phyloP scores from a whole-genome alignment of 2,888 invertebrate species.

The Sphaeridia pumilis region DNA sequence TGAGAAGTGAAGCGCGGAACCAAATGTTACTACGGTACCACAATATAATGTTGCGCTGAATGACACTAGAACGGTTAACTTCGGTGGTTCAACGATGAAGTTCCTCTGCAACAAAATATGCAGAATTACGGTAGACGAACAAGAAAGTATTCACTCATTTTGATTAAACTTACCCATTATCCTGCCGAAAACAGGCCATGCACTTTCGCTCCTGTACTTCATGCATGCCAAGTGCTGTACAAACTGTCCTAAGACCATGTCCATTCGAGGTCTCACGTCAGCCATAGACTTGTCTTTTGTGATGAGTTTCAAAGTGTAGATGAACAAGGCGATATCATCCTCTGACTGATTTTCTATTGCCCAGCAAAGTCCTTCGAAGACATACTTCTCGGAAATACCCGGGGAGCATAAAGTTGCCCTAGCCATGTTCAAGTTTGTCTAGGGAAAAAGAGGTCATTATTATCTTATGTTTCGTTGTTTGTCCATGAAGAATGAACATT shows the following conservation, averaged over 20 bases:
- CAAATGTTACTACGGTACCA: too few relatives aligned
- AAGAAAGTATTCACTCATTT: too few relatives aligned
- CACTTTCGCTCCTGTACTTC: conserved; percentile 21
- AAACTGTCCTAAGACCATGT: conserved; percentile 23
- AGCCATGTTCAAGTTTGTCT: conserved; percentile 7
- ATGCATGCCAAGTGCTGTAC: conserved; percentile 24
- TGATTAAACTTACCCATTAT: conserved; percentile 23
- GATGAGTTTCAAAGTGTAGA: conserved; percentile 15
- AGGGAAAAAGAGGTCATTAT: neutral
- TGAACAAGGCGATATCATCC: conserved; percentile 22
- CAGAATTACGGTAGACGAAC: too few relatives aligned
- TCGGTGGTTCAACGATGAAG: too few relatives aligned
- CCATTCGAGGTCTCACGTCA: conserved; percentile 14
- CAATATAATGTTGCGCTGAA: too few relatives aligned
- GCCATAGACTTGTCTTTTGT: conserved; percentile 19
- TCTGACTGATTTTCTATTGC: conserved; percentile 26
- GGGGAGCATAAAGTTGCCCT: conserved; percentile 11
- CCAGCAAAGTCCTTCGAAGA: conserved; percentile 28
- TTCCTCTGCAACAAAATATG: too few relatives aligned
- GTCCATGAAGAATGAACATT: too few relatives aligned
- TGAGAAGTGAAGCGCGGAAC: too few relatives aligned
- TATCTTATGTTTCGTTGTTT: neutral
- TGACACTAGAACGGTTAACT: too few relatives aligned
- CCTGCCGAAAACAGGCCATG: conserved; percentile 27
- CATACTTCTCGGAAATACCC: conserved; percentile 22